A percentile compares a stretch with the other conserved stretches of the same genome.
phyloP scores from a whole-genome alignment of 2,113 vertebrate species.

The Neofelis nebulosa region DNA sequence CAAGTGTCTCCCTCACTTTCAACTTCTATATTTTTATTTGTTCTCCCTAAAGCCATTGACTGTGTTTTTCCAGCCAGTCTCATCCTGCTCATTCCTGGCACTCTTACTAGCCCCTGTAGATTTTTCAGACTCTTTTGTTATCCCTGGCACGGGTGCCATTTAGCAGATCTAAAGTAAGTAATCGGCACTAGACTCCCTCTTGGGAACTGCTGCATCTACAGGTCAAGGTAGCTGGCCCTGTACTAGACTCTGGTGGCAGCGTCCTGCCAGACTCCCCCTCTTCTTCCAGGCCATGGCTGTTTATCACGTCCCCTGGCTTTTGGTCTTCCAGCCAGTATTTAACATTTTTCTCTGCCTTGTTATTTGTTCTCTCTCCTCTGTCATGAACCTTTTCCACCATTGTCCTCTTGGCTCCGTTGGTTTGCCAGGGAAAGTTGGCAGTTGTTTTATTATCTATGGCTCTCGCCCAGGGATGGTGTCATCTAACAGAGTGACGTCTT shows the following conservation, averaged over 20 bases:
- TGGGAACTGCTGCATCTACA: neutral
- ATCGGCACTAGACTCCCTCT: neutral
- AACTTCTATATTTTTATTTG: constrained; percentile 54
- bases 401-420: constrained; percentile 54
- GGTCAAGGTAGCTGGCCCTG: neutral
- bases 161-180: neutral
- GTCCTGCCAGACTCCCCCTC: neutral
- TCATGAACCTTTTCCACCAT: constrained; percentile 62
- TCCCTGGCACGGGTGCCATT: constrained; percentile 55
- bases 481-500: constrained; percentile 67
- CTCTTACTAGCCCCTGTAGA: neutral
- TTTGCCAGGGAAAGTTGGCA: constrained; percentile 74
- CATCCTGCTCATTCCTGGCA: constrained; percentile 46
- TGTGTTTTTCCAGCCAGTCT: constrained; percentile 50
- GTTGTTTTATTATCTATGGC: constrained; percentile 75
- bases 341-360: constrained; percentile 53
- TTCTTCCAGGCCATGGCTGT: neutral
- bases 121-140: constrained; percentile 57
- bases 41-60: constrained; percentile 33
- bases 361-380: constrained; percentile 47
- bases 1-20: constrained; percentile 45
- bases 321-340: neutral
- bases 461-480: constrained; percentile 73
- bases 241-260: neutral
- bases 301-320: neutral